Conservation (phyloP, 2,797 vertebrate species). For the Vipera latastei region DNA sequence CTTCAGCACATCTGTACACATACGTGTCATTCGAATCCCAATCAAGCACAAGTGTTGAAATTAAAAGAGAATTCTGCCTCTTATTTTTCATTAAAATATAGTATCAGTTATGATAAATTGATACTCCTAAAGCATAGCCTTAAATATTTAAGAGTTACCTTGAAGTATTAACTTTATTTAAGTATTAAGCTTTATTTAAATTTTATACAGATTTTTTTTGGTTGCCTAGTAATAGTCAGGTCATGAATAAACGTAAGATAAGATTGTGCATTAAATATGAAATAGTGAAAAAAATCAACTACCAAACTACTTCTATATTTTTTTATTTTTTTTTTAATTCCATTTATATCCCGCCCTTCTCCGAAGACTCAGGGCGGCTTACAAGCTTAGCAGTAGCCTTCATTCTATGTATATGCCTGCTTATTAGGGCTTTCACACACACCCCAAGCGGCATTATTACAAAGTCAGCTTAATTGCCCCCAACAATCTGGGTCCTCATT, state of each 20-base stretch:
- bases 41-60: conserved; percentile 16
- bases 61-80: conserved; percentile 35
- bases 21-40: neutral
- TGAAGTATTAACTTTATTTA: neutral
- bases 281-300: neutral
- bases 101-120: neutral
- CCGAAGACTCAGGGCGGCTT: too few relatives aligned
- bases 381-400: too few relatives aligned
- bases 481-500: too few relatives aligned
- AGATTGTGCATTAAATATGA: neutral
- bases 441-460: too few relatives aligned
- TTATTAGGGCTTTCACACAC: too few relatives aligned
- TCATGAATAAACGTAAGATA: neutral
- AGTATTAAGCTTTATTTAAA: neutral
- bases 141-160: neutral
- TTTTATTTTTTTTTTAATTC: too few relatives aligned
- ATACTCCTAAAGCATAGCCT: neutral
- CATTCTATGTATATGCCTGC: too few relatives aligned
- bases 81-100: conserved; percentile 22
- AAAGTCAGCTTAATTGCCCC: too few relatives aligned
- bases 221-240: neutral
- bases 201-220: neutral
- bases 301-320: neutral
- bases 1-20: neutral
- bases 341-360: too few relatives aligned